A percentile compares a stretch with the other conserved stretches of the same genome.
Evolutionary conservation across 2,113 vertebrate species (phyloP).

Genomic region (Mellivora capensis): DNA sequence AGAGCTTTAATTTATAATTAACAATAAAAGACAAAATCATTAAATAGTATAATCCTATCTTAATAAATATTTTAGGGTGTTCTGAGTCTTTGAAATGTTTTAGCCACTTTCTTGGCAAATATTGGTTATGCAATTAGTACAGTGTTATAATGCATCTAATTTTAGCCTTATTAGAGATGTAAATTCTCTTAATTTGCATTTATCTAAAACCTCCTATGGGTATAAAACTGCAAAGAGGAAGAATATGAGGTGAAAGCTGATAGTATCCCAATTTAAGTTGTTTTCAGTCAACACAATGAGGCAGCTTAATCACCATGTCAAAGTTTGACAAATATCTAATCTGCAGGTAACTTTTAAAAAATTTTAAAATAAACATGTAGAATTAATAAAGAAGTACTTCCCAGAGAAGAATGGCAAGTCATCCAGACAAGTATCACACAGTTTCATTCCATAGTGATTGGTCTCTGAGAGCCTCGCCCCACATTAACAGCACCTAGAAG

Average conservation of each 20-base stretch:
- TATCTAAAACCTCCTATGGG: neutral
- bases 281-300: neutral
- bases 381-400: neutral
- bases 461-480: neutral
- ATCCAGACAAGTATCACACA: neutral
- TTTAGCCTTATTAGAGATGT: neutral
- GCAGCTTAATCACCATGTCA: neutral
- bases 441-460: neutral
- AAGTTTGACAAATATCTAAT: neutral
- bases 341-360: neutral
- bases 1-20: slow-evolving; percentile 19
- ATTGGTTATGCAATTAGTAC: neutral
- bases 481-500: neutral
- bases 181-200: neutral
- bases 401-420: neutral
- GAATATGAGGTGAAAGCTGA: neutral
- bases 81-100: slow-evolving; percentile 32
- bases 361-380: neutral
- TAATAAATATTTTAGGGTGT: slow-evolving; percentile 3
- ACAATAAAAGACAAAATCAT: neutral
- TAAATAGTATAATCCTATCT: neutral
- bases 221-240: neutral
- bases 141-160: neutral
- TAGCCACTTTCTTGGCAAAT: neutral
- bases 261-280: neutral